Percentiles rank a stretch among this genome's conserved stretches.
Evolutionary conservation across 2,888 invertebrate genomes (phyloP).

Genomic region (Galerucella pusilla): DNA sequence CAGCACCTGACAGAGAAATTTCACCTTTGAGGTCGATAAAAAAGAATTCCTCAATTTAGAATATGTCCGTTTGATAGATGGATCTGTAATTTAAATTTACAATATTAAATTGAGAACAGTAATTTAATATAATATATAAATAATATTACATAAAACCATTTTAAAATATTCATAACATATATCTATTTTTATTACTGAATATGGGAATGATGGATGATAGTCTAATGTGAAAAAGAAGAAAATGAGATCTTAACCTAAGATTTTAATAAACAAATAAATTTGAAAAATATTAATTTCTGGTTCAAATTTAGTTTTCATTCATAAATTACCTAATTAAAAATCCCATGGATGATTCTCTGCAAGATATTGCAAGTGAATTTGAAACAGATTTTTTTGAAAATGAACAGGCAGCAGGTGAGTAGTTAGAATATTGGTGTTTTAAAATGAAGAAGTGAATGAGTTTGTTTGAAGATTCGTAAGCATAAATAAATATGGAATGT

Average conservation of each 20-base stretch:
- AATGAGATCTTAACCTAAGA: not conserved
- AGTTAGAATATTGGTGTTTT: not conserved
- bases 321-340: not conserved
- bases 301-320: not conserved
- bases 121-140: too few relatives aligned
- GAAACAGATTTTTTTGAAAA: constrained; percentile 39
- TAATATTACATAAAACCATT: too few relatives aligned
- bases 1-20: not conserved
- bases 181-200: not conserved
- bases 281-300: too few relatives aligned
- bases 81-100: not conserved
- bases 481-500: constrained; percentile 8
- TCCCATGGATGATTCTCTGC: constrained; percentile 43
- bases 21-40: not conserved
- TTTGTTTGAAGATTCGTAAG: not conserved
- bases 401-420: constrained; percentile 27
- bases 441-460: not conserved
- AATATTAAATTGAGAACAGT: not conserved
- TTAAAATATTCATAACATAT: not conserved
- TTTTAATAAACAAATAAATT: not conserved
- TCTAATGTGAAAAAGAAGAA: not conserved
- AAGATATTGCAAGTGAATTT: constrained; percentile 45
- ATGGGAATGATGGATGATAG: not conserved
- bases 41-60: not conserved
- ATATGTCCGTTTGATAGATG: not conserved